These are phyloP conservation scores for Prionailurus bengalensis DNA, from an alignment of 2,113 vertebrate species.

Conservation along the genomic window DNA sequence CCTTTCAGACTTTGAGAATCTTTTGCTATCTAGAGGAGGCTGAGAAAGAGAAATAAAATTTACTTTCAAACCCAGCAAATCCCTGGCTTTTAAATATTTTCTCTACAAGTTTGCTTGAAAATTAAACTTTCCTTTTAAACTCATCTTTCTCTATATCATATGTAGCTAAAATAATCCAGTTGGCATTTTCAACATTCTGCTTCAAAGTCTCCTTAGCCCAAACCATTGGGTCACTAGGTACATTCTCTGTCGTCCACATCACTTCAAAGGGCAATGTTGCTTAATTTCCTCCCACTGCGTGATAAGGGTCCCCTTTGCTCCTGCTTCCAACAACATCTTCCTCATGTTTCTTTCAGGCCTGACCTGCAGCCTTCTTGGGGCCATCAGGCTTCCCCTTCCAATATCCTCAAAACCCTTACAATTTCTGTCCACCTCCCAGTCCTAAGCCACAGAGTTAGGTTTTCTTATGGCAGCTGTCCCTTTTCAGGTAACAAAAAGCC, in stretches of 20 bases:
- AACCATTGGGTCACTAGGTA: neutral
- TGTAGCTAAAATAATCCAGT: neutral
- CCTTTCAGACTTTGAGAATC: slow-evolving; percentile 1
- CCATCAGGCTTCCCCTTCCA: neutral
- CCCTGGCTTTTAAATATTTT: slow-evolving; percentile 47
- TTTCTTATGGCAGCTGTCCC: neutral
- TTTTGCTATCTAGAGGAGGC: neutral
- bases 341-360: neutral
- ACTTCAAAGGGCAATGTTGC: neutral
- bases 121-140: neutral
- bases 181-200: neutral
- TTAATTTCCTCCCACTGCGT: neutral
- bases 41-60: slow-evolving; percentile 34
- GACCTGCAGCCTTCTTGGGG: neutral
- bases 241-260: neutral
- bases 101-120: slow-evolving; percentile 54
- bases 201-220: slow-evolving; percentile 36
- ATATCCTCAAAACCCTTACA: slow-evolving; percentile 1
- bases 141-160: neutral
- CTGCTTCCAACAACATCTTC: neutral
- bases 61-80: slow-evolving; percentile 39
- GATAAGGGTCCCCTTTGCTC: neutral
- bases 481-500: neutral
- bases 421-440: neutral
- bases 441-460: neutral